Evolutionary conservation across 2,888 invertebrate genomes (phyloP), one percentile per base, ranked within the genome.

Genomic region (Philaethria dido): DNA sequence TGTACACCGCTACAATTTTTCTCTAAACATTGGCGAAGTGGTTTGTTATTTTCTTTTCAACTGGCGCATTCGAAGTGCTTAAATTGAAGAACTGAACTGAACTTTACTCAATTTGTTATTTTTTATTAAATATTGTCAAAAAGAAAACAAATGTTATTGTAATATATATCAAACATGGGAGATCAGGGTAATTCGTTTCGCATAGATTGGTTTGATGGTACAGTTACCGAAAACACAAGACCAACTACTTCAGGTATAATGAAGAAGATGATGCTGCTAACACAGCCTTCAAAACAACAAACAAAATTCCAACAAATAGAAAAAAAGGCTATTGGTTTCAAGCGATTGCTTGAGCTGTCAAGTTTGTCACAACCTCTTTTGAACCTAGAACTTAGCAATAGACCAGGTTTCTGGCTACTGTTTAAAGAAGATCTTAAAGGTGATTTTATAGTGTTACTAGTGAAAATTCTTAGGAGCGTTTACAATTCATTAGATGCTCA

Each of bases 181-280:
- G 83, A 87, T 50, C 70, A 61, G 48, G 81, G 76, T 68, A 86
- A 86, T 75, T 84, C 87, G 39, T 78, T 91, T 67, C 83, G 92
- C 3, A 90, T 92, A 75, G 92, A 92, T 72, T 92, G 92, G 92
- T 92, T 92, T 68, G 92, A 92, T 75, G 92, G 92, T 6, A 87
- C 88, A 25, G 74, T 90, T n/a, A 82, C 86, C 48, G 87, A 90
- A 80, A 84, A 87, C 70, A 74, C 74, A 22, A 73, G 80, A 44
- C 75, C 77, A 44, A 78, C 68, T 67, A 75, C 74, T 62, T 78
- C 83, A 75, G 78, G 44, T 86, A 85, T 61, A 80, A 74, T 59
- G 86, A 88, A 60, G 88, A 89, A 77, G 86, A 88, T 33, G 69
- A 75, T 54, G 70, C 75, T 36, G 80, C 79, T 39, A 64, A n/a